Conservation (phyloP, 2,113 vertebrate species). For the Coracopsis vasa region DNA sequence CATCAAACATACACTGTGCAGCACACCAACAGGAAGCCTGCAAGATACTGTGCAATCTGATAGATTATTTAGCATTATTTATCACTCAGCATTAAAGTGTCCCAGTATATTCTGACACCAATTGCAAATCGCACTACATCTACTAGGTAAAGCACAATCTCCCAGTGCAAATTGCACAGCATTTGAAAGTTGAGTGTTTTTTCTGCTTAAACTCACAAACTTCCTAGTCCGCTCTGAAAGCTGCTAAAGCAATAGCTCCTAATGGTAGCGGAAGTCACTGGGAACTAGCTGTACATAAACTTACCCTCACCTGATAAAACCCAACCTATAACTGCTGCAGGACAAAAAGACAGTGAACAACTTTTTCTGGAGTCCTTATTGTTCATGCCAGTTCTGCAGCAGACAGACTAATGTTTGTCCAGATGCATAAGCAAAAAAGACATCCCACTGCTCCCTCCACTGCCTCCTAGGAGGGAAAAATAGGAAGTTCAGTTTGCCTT, state of each 20-base stretch:
- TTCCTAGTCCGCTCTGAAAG: background rate
- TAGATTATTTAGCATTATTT: background rate
- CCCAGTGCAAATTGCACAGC: background rate
- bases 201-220: background rate
- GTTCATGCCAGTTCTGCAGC: background rate
- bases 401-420: background rate
- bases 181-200: background rate
- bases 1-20: background rate
- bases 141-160: background rate
- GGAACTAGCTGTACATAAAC: background rate
- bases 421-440: background rate
- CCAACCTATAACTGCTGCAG: background rate
- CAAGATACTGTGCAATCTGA: background rate
- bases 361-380: background rate
- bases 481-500: background rate
- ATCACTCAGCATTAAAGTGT: background rate
- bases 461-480: background rate
- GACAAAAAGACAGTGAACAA: background rate
- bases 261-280: fast-evolving
- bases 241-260: background rate
- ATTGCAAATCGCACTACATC: background rate
- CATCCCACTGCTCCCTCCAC: background rate
- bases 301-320: background rate
- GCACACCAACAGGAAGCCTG: background rate
- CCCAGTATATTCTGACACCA: background rate